Percentiles rank a stretch among this genome's conserved stretches.
phyloP scores from a whole-genome alignment of 2,888 invertebrate species.

The Celastrina argiolus region DNA sequence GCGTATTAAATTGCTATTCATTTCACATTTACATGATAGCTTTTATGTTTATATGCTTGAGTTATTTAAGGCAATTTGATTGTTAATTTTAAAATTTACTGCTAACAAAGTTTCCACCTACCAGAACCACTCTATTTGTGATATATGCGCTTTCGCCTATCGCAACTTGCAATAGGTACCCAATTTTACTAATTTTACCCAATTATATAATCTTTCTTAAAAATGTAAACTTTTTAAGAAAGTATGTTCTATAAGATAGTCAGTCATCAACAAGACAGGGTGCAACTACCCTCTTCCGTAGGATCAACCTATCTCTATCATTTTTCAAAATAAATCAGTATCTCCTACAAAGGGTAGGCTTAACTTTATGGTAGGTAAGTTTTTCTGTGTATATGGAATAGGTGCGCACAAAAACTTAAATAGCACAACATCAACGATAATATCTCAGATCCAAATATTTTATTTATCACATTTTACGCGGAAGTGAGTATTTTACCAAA shows the following conservation, averaged over 20 bases:
- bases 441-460: constrained; percentile 26
- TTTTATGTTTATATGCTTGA: constrained; percentile 22
- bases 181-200: too few species aligned
- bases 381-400: background rate
- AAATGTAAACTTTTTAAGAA: too few species aligned
- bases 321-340: background rate
- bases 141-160: too few species aligned
- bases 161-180: too few species aligned
- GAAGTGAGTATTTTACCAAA: constrained; percentile 49
- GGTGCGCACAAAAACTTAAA: background rate
- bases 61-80: background rate
- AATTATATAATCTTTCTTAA: too few species aligned
- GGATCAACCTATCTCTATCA: background rate
- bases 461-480: constrained; percentile 47
- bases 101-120: too few species aligned
- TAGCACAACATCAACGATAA: constrained; percentile 13
- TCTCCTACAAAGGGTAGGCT: background rate
- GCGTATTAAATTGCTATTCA: constrained; percentile 29
- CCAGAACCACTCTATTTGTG: too few species aligned
- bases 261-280: too few species aligned
- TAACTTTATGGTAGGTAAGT: background rate
- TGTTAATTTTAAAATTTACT: background rate
- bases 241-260: too few species aligned
- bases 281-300: background rate
- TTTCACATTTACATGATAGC: constrained; percentile 25